A percentile compares a stretch with the other conserved stretches of the same genome.
Evolutionary conservation across 2,113 vertebrate species (phyloP).

Genomic region (mouse (Mus musculus)): GRCm39 chr8:9684501-9685000

Average conservation of each 20-base stretch:
- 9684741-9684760: neutral
- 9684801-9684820: neutral
- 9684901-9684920: neutral
- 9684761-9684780: neutral
- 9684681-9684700: fast-evolving
- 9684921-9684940: neutral
- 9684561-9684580: neutral
- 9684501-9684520: neutral
- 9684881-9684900: neutral
- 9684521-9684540: neutral
- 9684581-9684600: neutral
- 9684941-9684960: neutral
- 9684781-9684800: neutral
- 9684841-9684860: neutral
- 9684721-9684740: neutral
- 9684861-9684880: neutral
- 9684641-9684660: neutral
- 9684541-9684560: neutral
- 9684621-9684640: neutral
- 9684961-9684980: neutral
- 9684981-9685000: neutral
- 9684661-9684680: neutral
- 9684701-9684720: neutral
- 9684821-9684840: neutral
- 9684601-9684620: neutral